phyloP scores from a whole-genome alignment of 2,888 invertebrate species.

The Drosophila kuntzei region DNA sequence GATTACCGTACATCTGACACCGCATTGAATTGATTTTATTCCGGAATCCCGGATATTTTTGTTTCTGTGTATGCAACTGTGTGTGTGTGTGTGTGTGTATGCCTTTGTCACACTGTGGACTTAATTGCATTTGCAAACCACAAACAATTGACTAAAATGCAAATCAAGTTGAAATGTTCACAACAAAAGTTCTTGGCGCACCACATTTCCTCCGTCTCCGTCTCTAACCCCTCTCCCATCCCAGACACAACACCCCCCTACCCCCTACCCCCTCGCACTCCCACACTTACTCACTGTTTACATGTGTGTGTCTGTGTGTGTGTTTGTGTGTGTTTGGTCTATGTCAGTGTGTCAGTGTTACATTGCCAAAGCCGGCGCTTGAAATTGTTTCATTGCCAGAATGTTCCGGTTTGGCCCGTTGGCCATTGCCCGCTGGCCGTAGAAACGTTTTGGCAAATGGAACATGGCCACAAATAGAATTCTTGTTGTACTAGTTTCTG shows the following conservation, averaged over 20 bases:
- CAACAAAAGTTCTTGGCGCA: constrained; percentile 38
- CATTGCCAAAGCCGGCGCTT: constrained; percentile 73
- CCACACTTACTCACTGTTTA: background rate
- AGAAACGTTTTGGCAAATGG: constrained; percentile 68
- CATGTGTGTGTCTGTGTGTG: background rate
- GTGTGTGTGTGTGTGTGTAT: constrained; percentile 9
- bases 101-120: constrained; percentile 30
- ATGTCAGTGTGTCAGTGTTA: constrained; percentile 76
- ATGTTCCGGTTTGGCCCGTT: background rate
- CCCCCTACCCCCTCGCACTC: background rate
- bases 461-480: constrained; percentile 62
- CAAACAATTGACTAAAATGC: constrained; percentile 55
- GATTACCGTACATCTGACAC: too few species aligned
- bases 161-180: constrained; percentile 50
- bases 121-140: constrained; percentile 42
- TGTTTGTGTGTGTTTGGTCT: constrained; percentile 13
- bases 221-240: background rate
- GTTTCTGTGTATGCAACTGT: background rate
- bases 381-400: constrained; percentile 56
- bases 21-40: too few species aligned
- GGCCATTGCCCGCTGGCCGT: constrained; percentile 47
- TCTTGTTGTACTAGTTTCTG: constrained; percentile 48
- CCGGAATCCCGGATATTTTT: too few species aligned
- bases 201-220: background rate
- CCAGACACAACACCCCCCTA: background rate